Conservation (phyloP, 2,113 vertebrate genomes). For the Smithornis capensis region DNA sequence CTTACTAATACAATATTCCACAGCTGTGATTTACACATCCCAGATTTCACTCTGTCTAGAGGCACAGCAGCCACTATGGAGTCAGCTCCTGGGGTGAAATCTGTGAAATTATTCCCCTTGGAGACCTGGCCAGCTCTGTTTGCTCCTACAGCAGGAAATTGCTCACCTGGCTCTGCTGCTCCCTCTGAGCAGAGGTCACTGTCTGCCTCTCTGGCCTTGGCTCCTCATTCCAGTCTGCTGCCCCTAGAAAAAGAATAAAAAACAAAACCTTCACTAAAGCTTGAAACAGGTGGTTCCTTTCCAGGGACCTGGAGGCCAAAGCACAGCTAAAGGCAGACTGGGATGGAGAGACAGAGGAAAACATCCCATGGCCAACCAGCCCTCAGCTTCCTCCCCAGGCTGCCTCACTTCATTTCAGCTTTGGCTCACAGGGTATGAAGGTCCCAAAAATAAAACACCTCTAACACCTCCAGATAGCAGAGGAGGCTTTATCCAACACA, state of each 20-base stretch:
- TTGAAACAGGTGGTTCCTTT: not conserved
- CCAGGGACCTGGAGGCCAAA: not conserved
- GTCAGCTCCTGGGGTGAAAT: not conserved
- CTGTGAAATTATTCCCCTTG: not conserved
- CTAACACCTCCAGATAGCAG: not conserved
- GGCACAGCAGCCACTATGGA: not conserved
- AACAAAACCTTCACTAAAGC: not conserved
- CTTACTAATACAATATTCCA: not conserved
- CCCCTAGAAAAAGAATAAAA: not conserved
- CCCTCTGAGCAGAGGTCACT: not conserved
- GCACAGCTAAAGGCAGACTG: not conserved
- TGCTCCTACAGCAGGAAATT: not conserved
- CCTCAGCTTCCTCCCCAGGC: not conserved
- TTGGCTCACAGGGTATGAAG: not conserved
- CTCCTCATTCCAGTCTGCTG: not conserved
- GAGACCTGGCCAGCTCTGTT: not conserved
- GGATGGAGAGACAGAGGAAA: not conserved
- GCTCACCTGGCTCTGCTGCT: not conserved
- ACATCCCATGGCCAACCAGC: fast-evolving
- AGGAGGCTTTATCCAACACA: not conserved
- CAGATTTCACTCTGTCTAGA: not conserved
- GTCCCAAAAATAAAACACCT: not conserved
- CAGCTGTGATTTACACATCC: not conserved
- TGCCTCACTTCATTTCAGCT: not conserved
- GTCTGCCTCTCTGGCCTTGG: not conserved